A percentile compares a stretch with the other conserved stretches of the same genome.
Conservation (phyloP, 1,140 invertebrate genomes). For the Ceratina japonica region DNA sequence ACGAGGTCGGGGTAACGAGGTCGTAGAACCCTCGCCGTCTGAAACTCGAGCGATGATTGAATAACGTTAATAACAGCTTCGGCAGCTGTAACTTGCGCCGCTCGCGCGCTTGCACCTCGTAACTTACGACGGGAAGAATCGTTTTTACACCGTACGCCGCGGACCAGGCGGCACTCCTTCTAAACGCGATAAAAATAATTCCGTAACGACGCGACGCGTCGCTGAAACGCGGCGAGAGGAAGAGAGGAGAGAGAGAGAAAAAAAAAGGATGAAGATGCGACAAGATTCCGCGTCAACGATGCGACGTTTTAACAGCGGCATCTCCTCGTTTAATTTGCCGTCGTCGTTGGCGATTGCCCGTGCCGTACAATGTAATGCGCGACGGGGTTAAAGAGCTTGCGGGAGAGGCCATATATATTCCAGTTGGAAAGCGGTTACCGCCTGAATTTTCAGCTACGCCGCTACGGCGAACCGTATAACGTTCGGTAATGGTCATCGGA, state of each 20-base stretch:
- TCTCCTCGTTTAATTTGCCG: slow-evolving; percentile 40
- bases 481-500: slow-evolving; percentile 32
- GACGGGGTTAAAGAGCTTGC: slow-evolving; percentile 39
- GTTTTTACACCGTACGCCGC: slow-evolving; percentile 24
- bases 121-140: slow-evolving; percentile 7
- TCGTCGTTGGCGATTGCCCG: background rate
- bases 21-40: slow-evolving; percentile 4
- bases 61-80: slow-evolving; percentile 69
- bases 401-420: slow-evolving; percentile 12
- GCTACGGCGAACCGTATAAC: background rate
- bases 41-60: slow-evolving; percentile 63
- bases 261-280: slow-evolving; percentile 12
- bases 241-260: background rate
- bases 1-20: slow-evolving; percentile 15
- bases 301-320: slow-evolving; percentile 37
- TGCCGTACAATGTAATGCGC: slow-evolving; percentile 37
- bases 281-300: slow-evolving; percentile 16
- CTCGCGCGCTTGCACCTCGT: slow-evolving; percentile 21
- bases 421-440: slow-evolving; percentile 22
- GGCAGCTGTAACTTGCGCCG: slow-evolving; percentile 49
- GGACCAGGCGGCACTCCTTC: slow-evolving; percentile 33
- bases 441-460: slow-evolving; percentile 14
- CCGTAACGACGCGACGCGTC: slow-evolving; percentile 1
- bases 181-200: slow-evolving; percentile 21
- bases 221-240: slow-evolving; percentile 1